These are phyloP conservation scores for Noctua janthe DNA, from an alignment of 2,888 invertebrate genomes.

Conservation along the genomic window DNA sequence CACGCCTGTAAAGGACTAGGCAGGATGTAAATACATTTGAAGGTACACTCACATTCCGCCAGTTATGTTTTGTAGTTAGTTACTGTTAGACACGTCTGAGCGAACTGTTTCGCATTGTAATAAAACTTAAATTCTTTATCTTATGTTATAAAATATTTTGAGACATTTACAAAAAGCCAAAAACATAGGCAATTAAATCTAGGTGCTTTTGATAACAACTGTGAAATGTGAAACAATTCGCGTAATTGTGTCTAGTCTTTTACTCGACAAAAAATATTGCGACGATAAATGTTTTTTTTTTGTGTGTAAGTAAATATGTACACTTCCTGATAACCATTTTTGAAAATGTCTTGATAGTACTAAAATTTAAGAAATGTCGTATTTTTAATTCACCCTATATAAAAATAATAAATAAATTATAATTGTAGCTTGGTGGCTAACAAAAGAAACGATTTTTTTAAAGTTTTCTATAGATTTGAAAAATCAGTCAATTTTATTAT, in stretches of 20 bases:
- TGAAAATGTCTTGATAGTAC: neutral
- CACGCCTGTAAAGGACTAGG: neutral
- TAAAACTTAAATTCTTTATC: conserved; percentile 25
- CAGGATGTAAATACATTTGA: neutral
- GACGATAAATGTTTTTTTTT: neutral
- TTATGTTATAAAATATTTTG: conserved; percentile 15
- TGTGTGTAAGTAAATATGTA: neutral
- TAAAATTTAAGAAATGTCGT: neutral
- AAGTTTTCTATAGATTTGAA: conserved; percentile 15
- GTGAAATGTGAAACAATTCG: conserved; percentile 29
- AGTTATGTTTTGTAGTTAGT: neutral
- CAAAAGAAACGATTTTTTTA: neutral
- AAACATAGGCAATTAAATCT: conserved; percentile 22
- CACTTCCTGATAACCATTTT: neutral
- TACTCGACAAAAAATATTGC: neutral
- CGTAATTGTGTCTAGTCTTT: neutral
- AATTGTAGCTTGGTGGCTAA: conserved; percentile 2
- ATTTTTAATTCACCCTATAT: neutral
- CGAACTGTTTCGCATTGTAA: conserved; percentile 8
- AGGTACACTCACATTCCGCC: neutral
- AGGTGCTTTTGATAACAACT: conserved; percentile 35
- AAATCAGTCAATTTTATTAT: conserved; percentile 59
- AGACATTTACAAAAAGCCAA: conserved; percentile 16
- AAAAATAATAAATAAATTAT: conserved; percentile 12
- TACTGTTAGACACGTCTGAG: neutral